These are phyloP conservation scores for Platichthys stellatus DNA, from an alignment of 2,113 vertebrate genomes.

Conservation along the genomic window DNA sequence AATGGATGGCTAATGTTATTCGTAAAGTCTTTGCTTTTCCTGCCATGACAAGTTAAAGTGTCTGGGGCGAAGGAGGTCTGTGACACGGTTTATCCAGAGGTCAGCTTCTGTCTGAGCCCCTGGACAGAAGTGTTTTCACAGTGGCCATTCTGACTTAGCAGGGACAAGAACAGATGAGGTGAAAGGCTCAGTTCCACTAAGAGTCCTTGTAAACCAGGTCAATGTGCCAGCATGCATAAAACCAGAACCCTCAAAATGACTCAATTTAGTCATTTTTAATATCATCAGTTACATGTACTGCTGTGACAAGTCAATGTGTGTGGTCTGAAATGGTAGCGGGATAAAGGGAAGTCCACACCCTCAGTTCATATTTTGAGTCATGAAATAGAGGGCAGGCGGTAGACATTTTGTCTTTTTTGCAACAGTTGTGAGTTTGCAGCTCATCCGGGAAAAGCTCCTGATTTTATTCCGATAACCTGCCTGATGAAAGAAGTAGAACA, in stretches of 20 bases:
- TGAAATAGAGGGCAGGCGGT: neutral
- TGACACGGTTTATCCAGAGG: neutral
- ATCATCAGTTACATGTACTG: neutral
- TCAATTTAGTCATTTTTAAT: neutral
- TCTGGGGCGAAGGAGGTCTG: neutral
- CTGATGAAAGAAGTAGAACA: constrained; percentile 37
- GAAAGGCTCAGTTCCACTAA: neutral
- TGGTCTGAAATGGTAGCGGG: too few relatives aligned
- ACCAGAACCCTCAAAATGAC: neutral
- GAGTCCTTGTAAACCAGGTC: neutral
- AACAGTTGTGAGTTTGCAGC: neutral
- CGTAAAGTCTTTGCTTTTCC: neutral
- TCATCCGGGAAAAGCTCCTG: neutral
- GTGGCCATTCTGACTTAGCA: neutral
- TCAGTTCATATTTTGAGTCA: neutral
- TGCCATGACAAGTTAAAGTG: neutral
- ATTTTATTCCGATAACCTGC: neutral
- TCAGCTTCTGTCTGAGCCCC: neutral
- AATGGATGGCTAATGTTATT: neutral
- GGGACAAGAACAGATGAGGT: neutral
- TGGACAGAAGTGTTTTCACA: neutral
- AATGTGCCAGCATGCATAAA: neutral
- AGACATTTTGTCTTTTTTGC: neutral
- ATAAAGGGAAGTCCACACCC: neutral
- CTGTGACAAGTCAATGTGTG: neutral